Base-by-base conservation (phyloP, 1,140 invertebrate genomes). In the Musca vetustissima region DNA sequence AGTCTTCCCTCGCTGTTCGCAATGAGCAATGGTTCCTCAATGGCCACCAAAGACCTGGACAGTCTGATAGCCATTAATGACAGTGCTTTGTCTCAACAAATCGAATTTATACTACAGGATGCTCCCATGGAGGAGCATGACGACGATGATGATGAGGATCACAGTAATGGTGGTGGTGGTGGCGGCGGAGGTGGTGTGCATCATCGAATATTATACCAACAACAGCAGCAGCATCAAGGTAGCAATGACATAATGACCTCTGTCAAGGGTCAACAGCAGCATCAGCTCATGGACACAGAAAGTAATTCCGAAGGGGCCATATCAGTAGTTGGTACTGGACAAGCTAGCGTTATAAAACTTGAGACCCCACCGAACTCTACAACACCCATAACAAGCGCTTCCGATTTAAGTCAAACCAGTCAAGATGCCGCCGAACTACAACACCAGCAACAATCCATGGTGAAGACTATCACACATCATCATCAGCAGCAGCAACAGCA, bases 41-140 rank as follows among this genome's bases (percentile, higher is more conserved):
- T 53, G 55, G 67, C 69, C 47, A 64, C 67, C 50, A 77, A 80
- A 72, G 78, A 80, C 74, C 72, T 80, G 69, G 78, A 80, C 68
- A 75, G 78, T 75, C 73, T 80, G 72, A 80, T 80, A 70, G 77
- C 78, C 72, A 80, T 80, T 68, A 80, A 80, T 70, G 79, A 81
- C 75, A 81, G 76, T 75, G 76, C 79, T 72, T 73, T 81, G 73
- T 81, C 79, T 73, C 79, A 81, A 81, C 79, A 81, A 79, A 81
- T 81, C 78, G 79, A 81, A 81, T 81, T 81, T 80, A 81, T 81
- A 71, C 72, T 81, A 70, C 79, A 81, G 73, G 79, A 81, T 73
- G 78, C 78, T 77, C 79, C 79, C 73, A 80, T 80, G 77, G 79
- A 81, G 78, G 77, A 77, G 66, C 77, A 69, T 25, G 67, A 66